phyloP scores from a whole-genome alignment of 30 jellyfish, hydroid and myxozoan genomes.

The Chironex yamaguchii region DNA sequence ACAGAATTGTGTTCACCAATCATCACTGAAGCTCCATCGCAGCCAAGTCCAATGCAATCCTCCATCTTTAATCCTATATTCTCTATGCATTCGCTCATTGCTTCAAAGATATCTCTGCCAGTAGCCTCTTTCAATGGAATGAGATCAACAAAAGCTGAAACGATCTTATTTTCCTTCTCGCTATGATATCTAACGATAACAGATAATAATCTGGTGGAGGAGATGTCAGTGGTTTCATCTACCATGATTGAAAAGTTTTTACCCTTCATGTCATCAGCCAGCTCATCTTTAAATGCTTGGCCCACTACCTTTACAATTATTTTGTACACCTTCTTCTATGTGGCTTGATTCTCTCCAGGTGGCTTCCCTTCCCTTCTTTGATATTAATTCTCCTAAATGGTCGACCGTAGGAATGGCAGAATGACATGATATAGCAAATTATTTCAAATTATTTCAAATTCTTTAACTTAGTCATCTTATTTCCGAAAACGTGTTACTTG shows the following conservation, averaged over 20 bases:
- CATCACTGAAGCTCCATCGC: slow-evolving; percentile 78
- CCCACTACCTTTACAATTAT: slow-evolving; percentile 59
- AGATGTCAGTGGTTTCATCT: slow-evolving; percentile 70
- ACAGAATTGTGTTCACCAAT: slow-evolving; percentile 76
- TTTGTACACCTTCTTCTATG: slow-evolving; percentile 56
- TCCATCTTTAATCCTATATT: slow-evolving; percentile 12
- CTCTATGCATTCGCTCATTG: slow-evolving; percentile 19
- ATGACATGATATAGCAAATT: slow-evolving; percentile 65
- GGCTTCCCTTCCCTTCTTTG: slow-evolving; percentile 65
- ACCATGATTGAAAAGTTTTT: slow-evolving; percentile 35
- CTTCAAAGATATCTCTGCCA: slow-evolving; percentile 49
- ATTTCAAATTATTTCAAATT: slow-evolving; percentile 48
- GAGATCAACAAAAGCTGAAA: slow-evolving; percentile 41
- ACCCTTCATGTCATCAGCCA: slow-evolving; percentile 39
- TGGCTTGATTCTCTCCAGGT: slow-evolving; percentile 43
- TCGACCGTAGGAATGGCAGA: slow-evolving; percentile 61
- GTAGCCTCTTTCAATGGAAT: slow-evolving; percentile 43
- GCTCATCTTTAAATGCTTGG: slow-evolving; percentile 53
- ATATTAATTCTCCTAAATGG: slow-evolving; percentile 64
- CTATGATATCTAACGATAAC: slow-evolving; percentile 39
- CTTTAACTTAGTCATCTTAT: slow-evolving; percentile 53
- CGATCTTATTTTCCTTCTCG: slow-evolving; percentile 40
- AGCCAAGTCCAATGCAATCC: slow-evolving; percentile 42
- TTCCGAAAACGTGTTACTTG: slow-evolving; percentile 24
- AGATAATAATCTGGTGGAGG: slow-evolving; percentile 44